phyloP scores from a whole-genome alignment of 2,888 invertebrate genomes.

The Branchellion lobata region DNA sequence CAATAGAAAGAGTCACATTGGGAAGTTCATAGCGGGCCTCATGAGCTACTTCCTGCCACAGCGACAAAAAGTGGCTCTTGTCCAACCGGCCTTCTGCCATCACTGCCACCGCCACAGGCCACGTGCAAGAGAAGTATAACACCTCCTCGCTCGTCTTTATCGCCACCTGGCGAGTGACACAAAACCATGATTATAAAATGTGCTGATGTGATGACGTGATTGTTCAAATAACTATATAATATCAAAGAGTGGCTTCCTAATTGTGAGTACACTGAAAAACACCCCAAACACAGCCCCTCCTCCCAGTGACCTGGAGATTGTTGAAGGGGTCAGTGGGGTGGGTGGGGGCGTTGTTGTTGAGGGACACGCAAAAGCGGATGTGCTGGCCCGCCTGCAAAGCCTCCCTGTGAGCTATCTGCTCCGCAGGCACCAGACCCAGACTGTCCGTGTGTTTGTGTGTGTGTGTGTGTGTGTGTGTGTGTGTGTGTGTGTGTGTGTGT shows the following conservation, averaged over 20 bases:
- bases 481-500: too few species aligned
- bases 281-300: background rate
- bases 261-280: background rate
- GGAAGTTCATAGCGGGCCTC: slow-evolving; percentile 68
- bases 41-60: slow-evolving; percentile 98
- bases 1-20: background rate
- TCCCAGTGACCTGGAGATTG: slow-evolving; percentile 76
- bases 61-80: slow-evolving; percentile 90
- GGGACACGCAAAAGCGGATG: slow-evolving; percentile 74
- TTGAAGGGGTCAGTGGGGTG: slow-evolving; percentile 96
- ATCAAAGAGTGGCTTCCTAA: background rate
- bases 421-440: slow-evolving; percentile 86
- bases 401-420: slow-evolving; percentile 76
- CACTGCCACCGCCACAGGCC: slow-evolving; percentile 89
- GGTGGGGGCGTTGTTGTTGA: slow-evolving; percentile 84
- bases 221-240: background rate
- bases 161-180: slow-evolving; percentile 78
- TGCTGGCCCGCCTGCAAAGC: slow-evolving; percentile 77
- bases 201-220: background rate
- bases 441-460: slow-evolving; percentile 62
- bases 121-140: slow-evolving; percentile 91
- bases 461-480: too few species aligned
- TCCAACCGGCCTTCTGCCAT: slow-evolving; percentile 95
- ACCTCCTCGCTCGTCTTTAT: slow-evolving; percentile 98
- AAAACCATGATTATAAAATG: too few species aligned